phyloP scores from a whole-genome alignment of 2,797 vertebrate genomes.

The Pangasius macronema region DNA sequence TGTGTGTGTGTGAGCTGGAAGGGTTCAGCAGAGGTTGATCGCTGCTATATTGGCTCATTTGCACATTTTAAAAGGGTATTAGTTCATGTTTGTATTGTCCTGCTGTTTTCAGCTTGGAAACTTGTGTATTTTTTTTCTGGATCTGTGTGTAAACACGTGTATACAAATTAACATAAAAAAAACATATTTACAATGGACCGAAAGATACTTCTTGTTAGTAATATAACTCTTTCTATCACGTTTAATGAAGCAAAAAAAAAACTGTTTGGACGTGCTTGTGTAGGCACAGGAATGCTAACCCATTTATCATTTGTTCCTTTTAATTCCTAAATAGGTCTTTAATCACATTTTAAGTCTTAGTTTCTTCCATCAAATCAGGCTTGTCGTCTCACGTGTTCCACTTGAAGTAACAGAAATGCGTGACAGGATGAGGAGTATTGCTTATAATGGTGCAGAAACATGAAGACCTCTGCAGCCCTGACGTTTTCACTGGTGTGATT shows the following conservation, averaged over 20 bases:
- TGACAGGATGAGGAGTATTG: conserved; percentile 19
- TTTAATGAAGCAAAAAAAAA: neutral
- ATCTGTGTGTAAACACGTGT: neutral
- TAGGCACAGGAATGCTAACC: neutral
- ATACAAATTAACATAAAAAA: neutral
- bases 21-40: neutral
- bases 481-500: conserved; percentile 41
- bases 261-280: neutral
- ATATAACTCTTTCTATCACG: neutral
- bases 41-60: conserved; percentile 12
- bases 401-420: neutral
- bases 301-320: neutral
- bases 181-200: neutral
- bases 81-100: neutral
- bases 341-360: conserved; percentile 32
- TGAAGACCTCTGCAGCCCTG: conserved; percentile 4
- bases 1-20: conserved; percentile 6
- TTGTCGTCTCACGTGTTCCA: neutral
- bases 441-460: conserved; percentile 16
- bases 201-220: neutral
- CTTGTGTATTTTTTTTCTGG: neutral
- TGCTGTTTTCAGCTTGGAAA: neutral
- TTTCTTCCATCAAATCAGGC: neutral
- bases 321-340: conserved; percentile 14
- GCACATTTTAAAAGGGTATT: conserved; percentile 16